These are phyloP conservation scores for Sclerurus mexicanus DNA, from an alignment of 2,113 vertebrate genomes.

Conservation along the genomic window DNA sequence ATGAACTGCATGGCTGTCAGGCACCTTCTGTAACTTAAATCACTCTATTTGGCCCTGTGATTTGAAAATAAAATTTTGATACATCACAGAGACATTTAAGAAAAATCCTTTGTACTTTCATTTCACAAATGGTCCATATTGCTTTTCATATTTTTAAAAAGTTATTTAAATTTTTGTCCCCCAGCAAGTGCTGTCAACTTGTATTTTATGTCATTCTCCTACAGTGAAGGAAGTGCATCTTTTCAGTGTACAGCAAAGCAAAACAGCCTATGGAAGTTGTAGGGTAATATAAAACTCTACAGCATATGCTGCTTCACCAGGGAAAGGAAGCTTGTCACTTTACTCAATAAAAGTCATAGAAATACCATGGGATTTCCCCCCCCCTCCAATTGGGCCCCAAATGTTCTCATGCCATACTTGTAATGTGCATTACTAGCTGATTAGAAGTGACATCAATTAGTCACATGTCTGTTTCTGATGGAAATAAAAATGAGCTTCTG, in stretches of 20 bases:
- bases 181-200: not conserved
- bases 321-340: conserved; percentile 40
- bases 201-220: not conserved
- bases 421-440: conserved; percentile 64
- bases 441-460: conserved; percentile 79
- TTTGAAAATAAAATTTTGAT: not conserved
- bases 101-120: not conserved
- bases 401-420: conserved; percentile 57
- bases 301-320: not conserved
- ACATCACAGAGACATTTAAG: not conserved
- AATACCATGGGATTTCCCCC: conserved; percentile 24
- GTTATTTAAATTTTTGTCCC: not conserved
- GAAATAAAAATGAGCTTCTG: conserved; percentile 86
- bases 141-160: not conserved
- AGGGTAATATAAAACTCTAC: conserved; percentile 32
- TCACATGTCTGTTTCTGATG: conserved; percentile 75
- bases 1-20: not conserved
- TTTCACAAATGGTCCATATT: not conserved
- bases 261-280: not conserved
- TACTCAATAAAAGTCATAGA: conserved; percentile 49
- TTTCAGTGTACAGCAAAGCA: not conserved
- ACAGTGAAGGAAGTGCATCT: not conserved
- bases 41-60: not conserved
- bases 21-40: not conserved
- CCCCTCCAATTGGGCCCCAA: conserved; percentile 48